Base-by-base conservation (phyloP, 2,113 vertebrate species). In the Gorilla gorilla region DNA sequence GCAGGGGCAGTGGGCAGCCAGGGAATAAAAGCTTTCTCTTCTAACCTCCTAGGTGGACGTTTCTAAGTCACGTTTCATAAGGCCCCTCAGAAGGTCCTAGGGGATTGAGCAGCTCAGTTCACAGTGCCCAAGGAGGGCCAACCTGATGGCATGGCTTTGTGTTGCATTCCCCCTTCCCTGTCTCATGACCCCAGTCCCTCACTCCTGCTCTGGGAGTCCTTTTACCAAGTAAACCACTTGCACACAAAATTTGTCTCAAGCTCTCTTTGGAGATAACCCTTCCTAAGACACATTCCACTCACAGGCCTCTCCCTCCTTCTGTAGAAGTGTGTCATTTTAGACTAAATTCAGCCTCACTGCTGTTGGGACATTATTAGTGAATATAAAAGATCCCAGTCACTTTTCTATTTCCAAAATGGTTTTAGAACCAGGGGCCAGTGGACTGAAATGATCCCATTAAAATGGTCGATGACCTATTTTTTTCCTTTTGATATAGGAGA, bases 371-470 rank as follows among this genome's bases (percentile, higher is more conserved):
- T 97, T 92, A 92, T 96, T 96, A 96, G 88, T 96, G 93, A 97
- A 50, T 92, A 84, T 90, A 76, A 94, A 97, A 90, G 79, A 94
- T 82, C 80, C 40, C 22, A 84, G 66, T 95, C 87, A 70, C 83
- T 93, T 97, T 92, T 95, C 76, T 87, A 83, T 93, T 98, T 97
- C 95, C 48, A 89, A 79, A 92, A 90, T 30, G 43, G 84, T 94
- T 96, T 96, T 50, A 96, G 80, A 81, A 94, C 83, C 83, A 93
- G 94, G 68, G 76, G 88, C 87, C 88, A 90, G 59, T 50, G 38
- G 80, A 57, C 87, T 95, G 88, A 98, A 98, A 97, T 96, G 96
- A 98, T 97, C 95, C 96, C 90, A 98, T 97, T 97, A 97, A 98
- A 97, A 97, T 73, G 59, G 87, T 82, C 96, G 22, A 73, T 95